Percentiles rank a stretch among this genome's conserved stretches.
These are phyloP conservation scores for Zaprionus lachaisei DNA, from an alignment of 1,140 invertebrate species.

Conservation along the genomic window DNA sequence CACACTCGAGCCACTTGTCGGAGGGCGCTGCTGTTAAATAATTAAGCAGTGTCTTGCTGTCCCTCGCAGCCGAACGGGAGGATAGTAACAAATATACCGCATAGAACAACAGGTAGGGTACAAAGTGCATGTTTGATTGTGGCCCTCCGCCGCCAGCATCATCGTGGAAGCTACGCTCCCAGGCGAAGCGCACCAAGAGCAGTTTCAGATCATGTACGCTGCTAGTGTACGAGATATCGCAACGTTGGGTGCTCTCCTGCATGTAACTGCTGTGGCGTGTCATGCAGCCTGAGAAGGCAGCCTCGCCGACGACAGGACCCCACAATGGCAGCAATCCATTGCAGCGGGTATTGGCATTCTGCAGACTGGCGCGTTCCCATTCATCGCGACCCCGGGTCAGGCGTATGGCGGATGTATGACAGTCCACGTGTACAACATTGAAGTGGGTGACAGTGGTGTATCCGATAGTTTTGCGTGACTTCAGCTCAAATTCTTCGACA, in stretches of 20 bases:
- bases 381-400: conserved; percentile 92
- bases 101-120: conserved; percentile 97
- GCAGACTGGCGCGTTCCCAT: conserved; percentile 98
- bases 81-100: conserved; percentile 92
- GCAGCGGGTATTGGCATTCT: conserved; percentile 98
- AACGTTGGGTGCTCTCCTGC: conserved; percentile 93
- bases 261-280: conserved; percentile 95
- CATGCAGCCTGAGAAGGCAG: conserved; percentile 96
- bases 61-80: conserved; percentile 85
- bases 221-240: conserved; percentile 94
- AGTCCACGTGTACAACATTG: conserved; percentile 99
- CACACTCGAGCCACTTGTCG: conserved; percentile 90
- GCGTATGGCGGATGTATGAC: conserved; percentile 97
- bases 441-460: conserved; percentile 99
- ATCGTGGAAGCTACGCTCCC: conserved; percentile 98
- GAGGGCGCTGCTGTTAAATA: conserved; percentile 88
- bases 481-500: conserved; percentile 97
- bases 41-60: conserved; percentile 89
- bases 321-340: conserved; percentile 98
- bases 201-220: conserved; percentile 98
- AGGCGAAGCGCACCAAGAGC: conserved; percentile 94
- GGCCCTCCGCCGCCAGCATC: conserved; percentile 98
- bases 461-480: conserved; percentile 92
- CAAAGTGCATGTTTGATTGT: conserved; percentile 98
- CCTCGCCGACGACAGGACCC: conserved; percentile 98